Conservation (phyloP, 2,113 vertebrate genomes). For the Bombycilla garrulus region DNA sequence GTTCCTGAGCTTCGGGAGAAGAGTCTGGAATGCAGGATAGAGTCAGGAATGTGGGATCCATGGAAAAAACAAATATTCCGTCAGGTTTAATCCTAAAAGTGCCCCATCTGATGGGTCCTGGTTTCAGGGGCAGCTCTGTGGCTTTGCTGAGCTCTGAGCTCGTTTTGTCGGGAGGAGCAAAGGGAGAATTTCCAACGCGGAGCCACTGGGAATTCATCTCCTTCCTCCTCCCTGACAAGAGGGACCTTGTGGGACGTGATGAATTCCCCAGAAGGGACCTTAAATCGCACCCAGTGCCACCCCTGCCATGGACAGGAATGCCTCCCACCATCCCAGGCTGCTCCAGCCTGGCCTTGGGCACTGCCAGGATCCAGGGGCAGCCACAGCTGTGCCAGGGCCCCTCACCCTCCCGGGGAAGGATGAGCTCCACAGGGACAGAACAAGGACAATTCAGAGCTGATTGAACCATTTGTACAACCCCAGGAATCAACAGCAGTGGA, state of each 20-base stretch:
- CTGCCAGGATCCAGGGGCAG: background rate
- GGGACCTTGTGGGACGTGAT: accelerated
- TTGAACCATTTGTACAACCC: background rate
- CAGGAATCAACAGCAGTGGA: background rate
- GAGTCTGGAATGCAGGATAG: accelerated
- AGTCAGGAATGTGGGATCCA: background rate
- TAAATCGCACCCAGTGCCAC: accelerated
- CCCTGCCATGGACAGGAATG: background rate
- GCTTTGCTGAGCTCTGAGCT: background rate
- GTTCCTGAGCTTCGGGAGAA: background rate
- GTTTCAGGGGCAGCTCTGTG: background rate
- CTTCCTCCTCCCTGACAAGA: background rate
- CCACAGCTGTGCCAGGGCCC: background rate
- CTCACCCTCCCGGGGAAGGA: background rate
- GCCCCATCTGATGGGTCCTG: background rate
- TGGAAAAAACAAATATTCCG: background rate
- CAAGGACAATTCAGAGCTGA: background rate
- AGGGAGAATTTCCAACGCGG: background rate
- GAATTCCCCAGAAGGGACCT: background rate
- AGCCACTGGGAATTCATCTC: background rate
- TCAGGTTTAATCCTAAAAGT: background rate
- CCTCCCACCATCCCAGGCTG: background rate
- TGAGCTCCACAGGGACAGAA: background rate
- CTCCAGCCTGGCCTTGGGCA: background rate
- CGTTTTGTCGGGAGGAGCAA: background rate